Evolutionary conservation across 2,113 vertebrate species (phyloP), one percentile per base, ranked within the genome.

Genomic region (Prinia subflava): DNA sequence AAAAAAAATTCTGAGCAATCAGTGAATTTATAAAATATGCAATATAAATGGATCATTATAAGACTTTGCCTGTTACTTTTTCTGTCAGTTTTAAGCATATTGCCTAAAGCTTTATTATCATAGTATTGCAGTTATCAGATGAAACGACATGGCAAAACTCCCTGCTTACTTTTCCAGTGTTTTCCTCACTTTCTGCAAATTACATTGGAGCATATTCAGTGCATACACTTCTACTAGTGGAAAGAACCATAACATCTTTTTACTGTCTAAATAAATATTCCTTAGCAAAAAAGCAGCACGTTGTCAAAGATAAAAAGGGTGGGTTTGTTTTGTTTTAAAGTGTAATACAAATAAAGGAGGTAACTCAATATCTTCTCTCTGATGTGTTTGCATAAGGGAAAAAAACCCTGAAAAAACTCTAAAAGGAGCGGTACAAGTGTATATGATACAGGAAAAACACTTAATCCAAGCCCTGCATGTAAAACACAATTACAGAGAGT

Each of bases 101-200:
- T 94, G 93, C 96, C 95, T 97, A 94, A 94, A 97, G 92, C 92
- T 96, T 95, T 97, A 74, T 96, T 96, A 95, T 95, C 19, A 0
- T 87, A 90, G 59, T 76, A 76, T 78, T 94, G 35, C 50, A 80
- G 73, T 81, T 95, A 97, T 96, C 93, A 96, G 95, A 95, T 94
- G 85, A 96, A 96, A 96, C 2, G 12, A 90, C 84, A 85, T 79
- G 88, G 78, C 63, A 94, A 90, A 93, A 93, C 69, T 96, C 86
- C 77, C 92, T 91, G 75, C 83, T 94, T 95, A 96, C 78, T 97
- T 96, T 94, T 89, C 77, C 90, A 94, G 93, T 89, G 52, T 94
- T 95, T 86, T 87, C 53, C 59, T 39, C 60, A 68, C 60, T 88
- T 93, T 83, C 82, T 94, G 70, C 88, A 95, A 92, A 92, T 91